Percentiles rank a stretch among this genome's conserved stretches.
Evolutionary conservation across 2,888 invertebrate species (phyloP).

Genomic region (Mylabris sibirica): DNA sequence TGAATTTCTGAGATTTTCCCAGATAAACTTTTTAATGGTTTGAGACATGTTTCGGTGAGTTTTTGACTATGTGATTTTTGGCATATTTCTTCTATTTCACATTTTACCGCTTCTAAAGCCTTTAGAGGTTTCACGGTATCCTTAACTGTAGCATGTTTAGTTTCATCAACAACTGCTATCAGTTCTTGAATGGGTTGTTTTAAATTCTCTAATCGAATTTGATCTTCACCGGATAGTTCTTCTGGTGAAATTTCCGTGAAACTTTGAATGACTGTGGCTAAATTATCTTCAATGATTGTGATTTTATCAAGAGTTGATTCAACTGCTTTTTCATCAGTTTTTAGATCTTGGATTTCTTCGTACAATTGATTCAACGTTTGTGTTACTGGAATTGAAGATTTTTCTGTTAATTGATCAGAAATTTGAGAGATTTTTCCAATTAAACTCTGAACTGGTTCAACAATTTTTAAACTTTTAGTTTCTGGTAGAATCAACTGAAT

Average conservation of each 20-base stretch:
- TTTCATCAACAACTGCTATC: constrained; percentile 28
- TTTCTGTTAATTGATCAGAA: background rate
- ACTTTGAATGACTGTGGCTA: constrained; percentile 14
- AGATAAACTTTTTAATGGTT: constrained; percentile 31
- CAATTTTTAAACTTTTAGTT: constrained; percentile 21
- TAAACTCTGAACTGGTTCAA: constrained; percentile 18
- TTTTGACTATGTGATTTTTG: constrained; percentile 23
- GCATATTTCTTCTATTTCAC: constrained; percentile 29
- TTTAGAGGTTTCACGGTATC: constrained; percentile 34
- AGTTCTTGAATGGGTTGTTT: constrained; percentile 43
- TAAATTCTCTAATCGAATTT: constrained; percentile 33
- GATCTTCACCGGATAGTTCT: constrained; percentile 27
- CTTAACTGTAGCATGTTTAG: constrained; percentile 21
- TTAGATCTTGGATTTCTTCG: background rate
- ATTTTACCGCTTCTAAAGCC: constrained; percentile 29
- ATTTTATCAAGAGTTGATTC: constrained; percentile 23
- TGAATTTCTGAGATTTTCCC: constrained; percentile 24
- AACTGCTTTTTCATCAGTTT: background rate
- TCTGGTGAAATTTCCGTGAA: constrained; percentile 4
- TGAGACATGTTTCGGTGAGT: constrained; percentile 24
- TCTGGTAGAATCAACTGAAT: constrained; percentile 22
- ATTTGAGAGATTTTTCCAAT: background rate
- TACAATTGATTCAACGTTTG: background rate
- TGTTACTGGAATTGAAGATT: background rate
- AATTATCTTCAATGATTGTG: constrained; percentile 21